Conservation (phyloP, 2,888 invertebrate species). For the Acleris cristana region DNA sequence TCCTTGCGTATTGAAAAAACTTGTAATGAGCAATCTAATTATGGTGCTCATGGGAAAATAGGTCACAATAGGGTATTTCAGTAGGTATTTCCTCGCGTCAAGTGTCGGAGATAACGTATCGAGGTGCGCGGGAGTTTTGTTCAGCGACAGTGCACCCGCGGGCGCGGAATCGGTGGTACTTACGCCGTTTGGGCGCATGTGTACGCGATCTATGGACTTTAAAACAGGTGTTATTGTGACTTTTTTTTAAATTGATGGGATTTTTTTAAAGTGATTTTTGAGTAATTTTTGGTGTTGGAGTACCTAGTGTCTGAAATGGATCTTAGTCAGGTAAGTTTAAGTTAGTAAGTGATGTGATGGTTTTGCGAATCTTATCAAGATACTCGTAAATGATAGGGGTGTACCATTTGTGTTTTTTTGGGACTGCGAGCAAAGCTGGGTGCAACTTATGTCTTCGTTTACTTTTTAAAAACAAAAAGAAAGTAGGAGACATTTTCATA, state of each 20-base stretch:
- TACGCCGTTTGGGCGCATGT: slow-evolving; percentile 25
- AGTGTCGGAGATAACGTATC: slow-evolving; percentile 32
- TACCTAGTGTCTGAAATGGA: slow-evolving; percentile 19
- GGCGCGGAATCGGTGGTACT: slow-evolving; percentile 31
- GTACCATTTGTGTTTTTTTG: too few relatives aligned
- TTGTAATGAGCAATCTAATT: too few relatives aligned
- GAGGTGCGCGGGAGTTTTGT: slow-evolving; percentile 28
- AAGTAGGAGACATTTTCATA: too few relatives aligned
- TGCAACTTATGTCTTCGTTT: too few relatives aligned
- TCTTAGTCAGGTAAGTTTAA: slow-evolving; percentile 31
- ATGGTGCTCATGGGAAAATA: slow-evolving; percentile 5
- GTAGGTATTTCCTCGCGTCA: slow-evolving; percentile 15
- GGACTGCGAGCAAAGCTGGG: too few relatives aligned
- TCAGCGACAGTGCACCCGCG: slow-evolving; percentile 32
- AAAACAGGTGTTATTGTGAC: too few relatives aligned
- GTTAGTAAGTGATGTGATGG: too few relatives aligned
- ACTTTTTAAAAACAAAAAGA: too few relatives aligned
- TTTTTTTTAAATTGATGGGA: neutral
- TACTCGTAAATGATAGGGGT: neutral
- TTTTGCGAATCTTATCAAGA: neutral
- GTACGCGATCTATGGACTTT: neutral
- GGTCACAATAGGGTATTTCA: slow-evolving; percentile 8
- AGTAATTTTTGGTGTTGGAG: slow-evolving; percentile 4
- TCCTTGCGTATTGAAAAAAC: too few relatives aligned
- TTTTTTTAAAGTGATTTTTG: neutral